Conservation (phyloP, 1,140 invertebrate species). For the Neodiprion fabricii region DNA sequence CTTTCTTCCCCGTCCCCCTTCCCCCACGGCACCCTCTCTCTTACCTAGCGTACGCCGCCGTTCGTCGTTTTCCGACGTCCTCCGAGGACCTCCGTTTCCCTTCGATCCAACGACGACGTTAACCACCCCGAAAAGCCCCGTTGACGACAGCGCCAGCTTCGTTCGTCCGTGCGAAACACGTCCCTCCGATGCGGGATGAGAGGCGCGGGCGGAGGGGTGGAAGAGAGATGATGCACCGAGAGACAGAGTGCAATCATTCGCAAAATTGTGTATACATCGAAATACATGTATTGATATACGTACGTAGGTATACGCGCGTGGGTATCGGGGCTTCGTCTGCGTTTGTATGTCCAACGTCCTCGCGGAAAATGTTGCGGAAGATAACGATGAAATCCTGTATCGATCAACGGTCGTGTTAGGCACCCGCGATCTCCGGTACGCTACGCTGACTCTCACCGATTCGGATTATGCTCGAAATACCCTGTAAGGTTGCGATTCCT, state of each 20-base stretch:
- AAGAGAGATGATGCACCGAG: background rate
- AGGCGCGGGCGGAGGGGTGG: background rate
- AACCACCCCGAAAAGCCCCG: background rate
- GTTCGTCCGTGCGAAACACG: background rate
- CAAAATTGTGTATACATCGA: background rate
- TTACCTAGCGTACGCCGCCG: background rate
- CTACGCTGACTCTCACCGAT: no score
- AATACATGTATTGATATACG: background rate
- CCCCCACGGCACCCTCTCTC: background rate
- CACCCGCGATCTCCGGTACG: no score
- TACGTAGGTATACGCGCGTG: no score
- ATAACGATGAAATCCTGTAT: no score
- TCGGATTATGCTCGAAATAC: no score
- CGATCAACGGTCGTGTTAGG: no score
- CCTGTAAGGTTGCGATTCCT: no score
- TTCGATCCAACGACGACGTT: background rate
- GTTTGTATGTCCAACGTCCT: no score
- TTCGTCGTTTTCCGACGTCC: background rate
- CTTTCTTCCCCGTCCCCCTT: background rate
- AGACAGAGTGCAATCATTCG: background rate
- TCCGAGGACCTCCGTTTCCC: background rate
- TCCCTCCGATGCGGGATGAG: background rate
- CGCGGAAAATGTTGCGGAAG: no score
- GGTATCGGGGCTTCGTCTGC: no score
- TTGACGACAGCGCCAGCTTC: background rate